These are phyloP conservation scores for Hippocampus barbouri DNA, from an alignment of 2,113 vertebrate genomes.

Conservation along the genomic window DNA sequence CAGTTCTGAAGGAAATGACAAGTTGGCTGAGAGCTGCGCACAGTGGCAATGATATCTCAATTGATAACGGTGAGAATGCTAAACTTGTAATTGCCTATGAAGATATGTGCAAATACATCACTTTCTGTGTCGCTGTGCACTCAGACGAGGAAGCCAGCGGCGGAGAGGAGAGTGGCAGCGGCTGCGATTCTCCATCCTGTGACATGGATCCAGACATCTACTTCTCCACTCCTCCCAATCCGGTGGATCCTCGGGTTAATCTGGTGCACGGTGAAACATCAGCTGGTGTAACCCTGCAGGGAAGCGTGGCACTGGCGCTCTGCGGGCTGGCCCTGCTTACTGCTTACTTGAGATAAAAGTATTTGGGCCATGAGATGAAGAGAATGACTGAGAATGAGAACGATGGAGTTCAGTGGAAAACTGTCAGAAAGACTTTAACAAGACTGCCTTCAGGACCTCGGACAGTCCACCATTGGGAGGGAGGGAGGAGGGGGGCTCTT, in stretches of 20 bases:
- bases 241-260: constrained; percentile 28
- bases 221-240: constrained; percentile 73
- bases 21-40: constrained; percentile 89
- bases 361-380: constrained; percentile 29
- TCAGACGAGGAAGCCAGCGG: constrained; percentile 83
- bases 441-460: constrained; percentile 72
- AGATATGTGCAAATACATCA: neutral
- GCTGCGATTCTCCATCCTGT: constrained; percentile 81
- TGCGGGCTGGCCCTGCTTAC: constrained; percentile 57
- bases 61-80: constrained; percentile 77
- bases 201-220: constrained; percentile 73
- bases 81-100: fast-evolving
- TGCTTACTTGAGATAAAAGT: constrained; percentile 69
- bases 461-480: constrained; percentile 56
- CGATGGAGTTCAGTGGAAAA: constrained; percentile 52
- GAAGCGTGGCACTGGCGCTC: constrained; percentile 57
- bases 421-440: constrained; percentile 66
- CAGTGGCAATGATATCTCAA: constrained; percentile 86
- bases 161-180: constrained; percentile 87
- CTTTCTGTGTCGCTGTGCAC: neutral
- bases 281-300: constrained; percentile 22
- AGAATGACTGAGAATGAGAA: constrained; percentile 44
- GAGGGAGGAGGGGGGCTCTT: constrained; percentile 50
- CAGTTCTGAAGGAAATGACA: constrained; percentile 87
- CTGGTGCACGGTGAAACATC: constrained; percentile 26